Conservation (phyloP, 1,140 invertebrate species). For the Littorina saxatilis region DNA sequence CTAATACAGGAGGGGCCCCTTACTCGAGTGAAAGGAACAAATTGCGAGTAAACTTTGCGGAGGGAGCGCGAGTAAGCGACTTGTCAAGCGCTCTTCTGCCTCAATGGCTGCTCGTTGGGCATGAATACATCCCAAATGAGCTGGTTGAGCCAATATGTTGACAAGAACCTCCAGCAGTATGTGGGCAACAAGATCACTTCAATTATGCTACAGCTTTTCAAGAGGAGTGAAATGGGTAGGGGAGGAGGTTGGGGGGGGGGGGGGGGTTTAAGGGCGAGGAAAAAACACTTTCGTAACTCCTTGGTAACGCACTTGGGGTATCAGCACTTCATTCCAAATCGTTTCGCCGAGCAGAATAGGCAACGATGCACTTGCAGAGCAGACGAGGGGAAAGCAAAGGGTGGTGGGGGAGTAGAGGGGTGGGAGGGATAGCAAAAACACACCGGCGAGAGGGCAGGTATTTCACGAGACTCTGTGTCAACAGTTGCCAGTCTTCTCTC, state of each 20-base stretch:
- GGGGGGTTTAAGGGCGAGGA: too few species aligned
- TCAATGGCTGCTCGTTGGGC: conserved; percentile 7
- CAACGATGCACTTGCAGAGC: not conserved
- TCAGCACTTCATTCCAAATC: not conserved
- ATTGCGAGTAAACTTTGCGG: not conserved
- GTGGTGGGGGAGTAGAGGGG: too few species aligned
- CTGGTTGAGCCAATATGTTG: not conserved
- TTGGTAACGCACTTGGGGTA: not conserved
- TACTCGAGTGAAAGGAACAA: not conserved
- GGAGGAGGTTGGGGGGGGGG: too few species aligned
- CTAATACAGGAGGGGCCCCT: too few species aligned
- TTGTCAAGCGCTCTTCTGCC: not conserved
- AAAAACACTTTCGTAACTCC: not conserved
- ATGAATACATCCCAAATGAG: conserved; percentile 21
- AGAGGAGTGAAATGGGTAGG: too few species aligned
- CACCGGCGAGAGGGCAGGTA: not conserved
- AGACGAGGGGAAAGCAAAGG: too few species aligned
- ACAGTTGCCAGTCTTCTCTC: conserved; percentile 10
- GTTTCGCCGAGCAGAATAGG: not conserved
- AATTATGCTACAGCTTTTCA: too few species aligned
- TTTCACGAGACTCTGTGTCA: not conserved
- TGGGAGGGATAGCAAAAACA: not conserved
- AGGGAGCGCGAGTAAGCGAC: not conserved
- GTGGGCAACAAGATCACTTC: too few species aligned
- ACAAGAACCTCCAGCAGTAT: not conserved